phyloP scores from a whole-genome alignment of 2,797 vertebrate genomes.

The Vultur gryphus region DNA sequence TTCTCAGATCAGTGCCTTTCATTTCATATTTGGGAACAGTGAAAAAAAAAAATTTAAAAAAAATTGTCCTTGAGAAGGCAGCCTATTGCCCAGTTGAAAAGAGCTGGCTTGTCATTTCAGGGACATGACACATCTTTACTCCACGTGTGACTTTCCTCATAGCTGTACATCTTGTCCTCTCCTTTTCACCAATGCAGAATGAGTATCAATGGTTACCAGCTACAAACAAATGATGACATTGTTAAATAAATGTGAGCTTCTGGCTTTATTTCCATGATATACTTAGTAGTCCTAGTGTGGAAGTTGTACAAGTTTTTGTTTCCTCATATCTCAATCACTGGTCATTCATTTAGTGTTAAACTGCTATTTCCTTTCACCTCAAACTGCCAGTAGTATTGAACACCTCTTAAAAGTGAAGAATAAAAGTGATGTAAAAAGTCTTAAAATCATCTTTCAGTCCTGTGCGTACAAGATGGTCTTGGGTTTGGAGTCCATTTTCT shows the following conservation, averaged over 20 bases:
- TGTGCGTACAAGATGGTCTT: neutral
- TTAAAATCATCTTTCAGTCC: neutral
- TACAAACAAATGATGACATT: neutral
- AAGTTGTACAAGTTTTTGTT: neutral
- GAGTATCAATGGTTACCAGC: neutral
- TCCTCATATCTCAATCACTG: neutral
- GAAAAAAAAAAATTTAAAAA: neutral
- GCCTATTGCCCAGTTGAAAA: neutral
- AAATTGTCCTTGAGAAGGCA: neutral
- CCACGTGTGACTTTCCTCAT: neutral
- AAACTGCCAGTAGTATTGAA: neutral
- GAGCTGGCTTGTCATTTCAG: neutral
- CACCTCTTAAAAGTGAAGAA: neutral
- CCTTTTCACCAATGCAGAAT: neutral
- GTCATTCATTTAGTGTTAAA: neutral
- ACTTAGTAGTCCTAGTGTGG: neutral
- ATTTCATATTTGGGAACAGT: neutral
- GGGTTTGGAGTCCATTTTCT: neutral
- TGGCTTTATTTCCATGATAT: neutral
- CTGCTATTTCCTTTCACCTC: neutral
- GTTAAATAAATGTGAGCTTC: neutral
- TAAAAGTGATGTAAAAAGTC: neutral
- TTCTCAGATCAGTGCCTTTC: neutral
- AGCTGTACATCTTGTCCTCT: neutral
- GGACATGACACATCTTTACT: neutral